Evolutionary conservation across 2,888 invertebrate species (phyloP), one percentile per base, ranked within the genome.

Genomic region (Blera fallax): DNA sequence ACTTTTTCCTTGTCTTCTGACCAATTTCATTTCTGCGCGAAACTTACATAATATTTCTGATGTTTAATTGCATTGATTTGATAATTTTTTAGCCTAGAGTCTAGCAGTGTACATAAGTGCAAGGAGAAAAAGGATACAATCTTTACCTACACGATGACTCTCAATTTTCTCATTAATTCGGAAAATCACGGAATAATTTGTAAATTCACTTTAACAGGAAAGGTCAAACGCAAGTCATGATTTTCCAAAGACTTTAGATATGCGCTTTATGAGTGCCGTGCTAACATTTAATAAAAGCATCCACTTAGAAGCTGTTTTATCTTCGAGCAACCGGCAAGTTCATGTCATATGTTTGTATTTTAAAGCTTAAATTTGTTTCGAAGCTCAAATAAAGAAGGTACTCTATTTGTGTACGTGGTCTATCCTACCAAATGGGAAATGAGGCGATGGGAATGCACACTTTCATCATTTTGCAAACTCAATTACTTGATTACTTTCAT

Each of bases 401-500:
- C 14, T 24, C 37, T 52, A 50, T 34, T 64, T 21, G 50, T 27
- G 50, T 14, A 64, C 62, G 62, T 45, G 50, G 34, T 43, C 18
- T 65, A 5, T 29, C 24, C 14, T 48, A 7, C n/a, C 10, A 8
- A 18, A 18, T 21, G 21, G 10, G 11, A 34, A 16, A 48, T 32
- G 34, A 45, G 18, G n/a, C 7, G 34, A 32, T 40, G 29, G 50
- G 32, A 2, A 18, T 7, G 40, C 14, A 27, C 45, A 29, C 16
- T 60, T 4, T 58, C 16, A 58, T 45, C 52, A 64, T 79, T 21
- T 37, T 32, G 18, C 34, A 79, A 72, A 79, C 27, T 72, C 72
- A 79, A 72, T 72, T 64, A 72, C 56, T 54, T 79, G 72, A 79
- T 79, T 79, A 79, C 72, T 79, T 54, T 69, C 27, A 54, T 72